phyloP scores from a whole-genome alignment of 2,888 invertebrate genomes.

The Protula sp. region DNA sequence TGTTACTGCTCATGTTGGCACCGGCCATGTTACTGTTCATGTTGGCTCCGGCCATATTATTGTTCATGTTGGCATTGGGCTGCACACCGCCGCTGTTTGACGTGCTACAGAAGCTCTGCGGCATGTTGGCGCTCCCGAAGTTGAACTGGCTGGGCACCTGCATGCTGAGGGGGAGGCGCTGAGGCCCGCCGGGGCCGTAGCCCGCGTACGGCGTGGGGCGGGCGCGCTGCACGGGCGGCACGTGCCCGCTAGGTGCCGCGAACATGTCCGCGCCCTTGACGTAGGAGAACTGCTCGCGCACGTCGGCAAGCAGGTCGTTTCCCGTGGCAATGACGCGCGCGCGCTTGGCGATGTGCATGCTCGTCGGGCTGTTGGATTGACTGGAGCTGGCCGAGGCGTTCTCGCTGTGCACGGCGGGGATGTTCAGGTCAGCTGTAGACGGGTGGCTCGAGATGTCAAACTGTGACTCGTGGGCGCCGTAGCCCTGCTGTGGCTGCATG shows the following conservation, averaged over 20 bases:
- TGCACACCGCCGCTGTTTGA: neutral
- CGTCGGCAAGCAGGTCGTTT: conserved; percentile 19
- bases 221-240: neutral
- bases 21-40: too few species aligned
- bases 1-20: too few species aligned
- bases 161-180: neutral
- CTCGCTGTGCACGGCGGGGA: neutral
- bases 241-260: conserved; percentile 4
- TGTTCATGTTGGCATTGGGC: neutral
- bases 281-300: conserved; percentile 17
- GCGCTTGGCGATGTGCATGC: conserved; percentile 14
- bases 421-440: neutral
- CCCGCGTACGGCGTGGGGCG: neutral
- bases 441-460: neutral
- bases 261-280: conserved; percentile 18
- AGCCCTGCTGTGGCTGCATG: neutral
- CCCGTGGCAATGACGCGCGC: conserved; percentile 15
- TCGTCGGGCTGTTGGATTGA: conserved; percentile 10
- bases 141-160: neutral
- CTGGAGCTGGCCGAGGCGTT: conserved; percentile 2
- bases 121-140: neutral
- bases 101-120: neutral
- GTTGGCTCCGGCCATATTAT: too few species aligned
- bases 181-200: neutral
- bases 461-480: too few species aligned